Evolutionary conservation across 2,888 invertebrate species (phyloP), one percentile per base, ranked within the genome.

Genomic region (Cistogaster globosa): DNA sequence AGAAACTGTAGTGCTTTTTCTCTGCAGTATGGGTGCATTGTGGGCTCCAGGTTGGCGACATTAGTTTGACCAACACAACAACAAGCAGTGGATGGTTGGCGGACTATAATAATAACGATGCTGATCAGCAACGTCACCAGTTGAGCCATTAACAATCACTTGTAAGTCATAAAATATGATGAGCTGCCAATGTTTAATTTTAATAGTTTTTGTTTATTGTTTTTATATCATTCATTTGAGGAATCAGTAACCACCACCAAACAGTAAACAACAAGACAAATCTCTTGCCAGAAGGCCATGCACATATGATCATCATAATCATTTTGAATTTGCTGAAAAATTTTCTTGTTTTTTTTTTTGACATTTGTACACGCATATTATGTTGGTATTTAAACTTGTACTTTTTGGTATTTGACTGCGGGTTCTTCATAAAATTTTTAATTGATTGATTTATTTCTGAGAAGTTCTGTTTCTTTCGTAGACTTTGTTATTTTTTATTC

Each of bases 381-480:
- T 87, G 86, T 86, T 87, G 86, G 86, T 63, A 86, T 88, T 85
- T 82, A 78, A 79, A 71, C 60, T 75, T 79, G 82, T 85, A 85
- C 82, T 82, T 82, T 85, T 82, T 67, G 85, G 85, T 79, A 85
- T 85, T 87, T 86, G 85, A 78, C 71, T 85, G 87, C 86, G 87
- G 88, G 86, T 84, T 88, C 88, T 89, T 90, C 90, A 89, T 90
- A 90, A 89, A 90, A 91, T 91, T 91, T 85, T 91, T 91, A 92
- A 92, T 92, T 92, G 92, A 92, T 92, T 92, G 92, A 92, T 92
- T 92, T 92, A 92, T 92, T 91, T 91, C 89, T 89, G 88, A 88
- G 88, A 89, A 88, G 89, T 82, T 84, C 65, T 79, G 75, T 22
- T 51, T 58, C 36, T 53, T 36, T 14, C 26, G 53, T 55, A 53